phyloP scores from a whole-genome alignment of 2,888 invertebrate species.

The Agrilus mali region DNA sequence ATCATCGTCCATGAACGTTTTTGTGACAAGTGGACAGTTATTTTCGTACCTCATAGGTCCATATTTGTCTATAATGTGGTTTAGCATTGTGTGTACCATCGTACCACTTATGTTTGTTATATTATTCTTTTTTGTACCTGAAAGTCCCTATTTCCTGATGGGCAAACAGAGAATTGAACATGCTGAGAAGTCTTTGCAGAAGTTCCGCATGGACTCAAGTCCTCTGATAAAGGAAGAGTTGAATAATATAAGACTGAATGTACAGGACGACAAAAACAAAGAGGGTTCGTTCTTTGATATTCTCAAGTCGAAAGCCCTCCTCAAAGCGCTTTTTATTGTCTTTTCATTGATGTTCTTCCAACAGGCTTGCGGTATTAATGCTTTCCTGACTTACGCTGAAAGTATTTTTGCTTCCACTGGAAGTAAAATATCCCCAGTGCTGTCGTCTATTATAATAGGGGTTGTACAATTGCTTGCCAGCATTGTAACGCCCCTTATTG shows the following conservation, averaged over 20 bases:
- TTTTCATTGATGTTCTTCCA: conserved; percentile 45
- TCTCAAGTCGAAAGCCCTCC: conserved; percentile 49
- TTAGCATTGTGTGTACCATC: conserved; percentile 53
- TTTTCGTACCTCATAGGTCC: conserved; percentile 62
- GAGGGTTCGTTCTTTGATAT: conserved; percentile 30
- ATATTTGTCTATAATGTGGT: conserved; percentile 49
- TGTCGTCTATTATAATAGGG: conserved; percentile 62
- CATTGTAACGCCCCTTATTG: conserved; percentile 54
- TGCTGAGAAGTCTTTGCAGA: conserved; percentile 51
- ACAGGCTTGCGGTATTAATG: conserved; percentile 71
- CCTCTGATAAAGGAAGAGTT: conserved; percentile 32
- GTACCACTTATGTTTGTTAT: conserved; percentile 31
- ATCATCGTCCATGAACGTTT: conserved; percentile 69
- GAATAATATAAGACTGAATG: conserved; percentile 4
- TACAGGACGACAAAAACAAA: conserved; percentile 14
- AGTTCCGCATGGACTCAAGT: conserved; percentile 41
- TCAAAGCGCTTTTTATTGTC: conserved; percentile 32
- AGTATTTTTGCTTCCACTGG: conserved; percentile 55
- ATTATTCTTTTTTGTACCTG: conserved; percentile 66
- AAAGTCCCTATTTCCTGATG: conserved; percentile 63
- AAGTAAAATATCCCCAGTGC: conserved; percentile 41
- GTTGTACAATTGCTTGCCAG: conserved; percentile 61
- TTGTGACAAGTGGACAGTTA: conserved; percentile 56
- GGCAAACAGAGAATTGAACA: conserved; percentile 43
- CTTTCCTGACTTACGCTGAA: conserved; percentile 66